Conservation (phyloP, 2,113 vertebrate genomes). For the Cyanoliseus patagonus region DNA sequence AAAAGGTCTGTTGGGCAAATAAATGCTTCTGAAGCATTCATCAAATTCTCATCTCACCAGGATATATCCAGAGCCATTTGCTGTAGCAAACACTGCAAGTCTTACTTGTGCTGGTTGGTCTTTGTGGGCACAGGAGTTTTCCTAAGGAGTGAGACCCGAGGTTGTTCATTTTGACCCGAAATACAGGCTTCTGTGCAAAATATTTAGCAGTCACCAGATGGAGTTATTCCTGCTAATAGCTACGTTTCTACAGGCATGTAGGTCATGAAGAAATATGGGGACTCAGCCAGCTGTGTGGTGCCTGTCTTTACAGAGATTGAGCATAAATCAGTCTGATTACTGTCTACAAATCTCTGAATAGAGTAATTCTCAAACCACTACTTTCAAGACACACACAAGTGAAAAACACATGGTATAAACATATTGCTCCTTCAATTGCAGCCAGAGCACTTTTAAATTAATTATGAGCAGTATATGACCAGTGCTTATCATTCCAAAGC, state of each 20-base stretch:
- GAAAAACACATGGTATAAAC: not conserved
- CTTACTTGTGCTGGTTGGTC: not conserved
- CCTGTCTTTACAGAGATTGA: not conserved
- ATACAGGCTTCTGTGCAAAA: not conserved
- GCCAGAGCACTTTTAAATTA: not conserved
- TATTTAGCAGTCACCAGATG: not conserved
- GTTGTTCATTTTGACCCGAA: not conserved
- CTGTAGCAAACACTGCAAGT: not conserved
- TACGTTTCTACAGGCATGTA: not conserved
- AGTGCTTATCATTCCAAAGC: not conserved
- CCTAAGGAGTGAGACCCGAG: not conserved
- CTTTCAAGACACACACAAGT: not conserved
- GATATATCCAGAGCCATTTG: not conserved
- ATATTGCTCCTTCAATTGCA: not conserved
- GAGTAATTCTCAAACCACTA: not conserved
- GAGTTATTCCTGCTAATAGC: not conserved
- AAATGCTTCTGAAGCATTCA: not conserved
- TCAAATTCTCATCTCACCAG: not conserved
- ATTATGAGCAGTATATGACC: not conserved
- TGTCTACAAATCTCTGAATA: not conserved
- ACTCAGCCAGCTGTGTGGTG: not conserved
- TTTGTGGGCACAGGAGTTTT: not conserved
- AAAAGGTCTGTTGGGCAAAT: not conserved
- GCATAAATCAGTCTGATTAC: not conserved
- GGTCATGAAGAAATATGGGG: accelerated